Percentiles rank a stretch among this genome's conserved stretches.
Conservation (phyloP, 2,113 vertebrate genomes). For the Elgaria multicarinata region DNA sequence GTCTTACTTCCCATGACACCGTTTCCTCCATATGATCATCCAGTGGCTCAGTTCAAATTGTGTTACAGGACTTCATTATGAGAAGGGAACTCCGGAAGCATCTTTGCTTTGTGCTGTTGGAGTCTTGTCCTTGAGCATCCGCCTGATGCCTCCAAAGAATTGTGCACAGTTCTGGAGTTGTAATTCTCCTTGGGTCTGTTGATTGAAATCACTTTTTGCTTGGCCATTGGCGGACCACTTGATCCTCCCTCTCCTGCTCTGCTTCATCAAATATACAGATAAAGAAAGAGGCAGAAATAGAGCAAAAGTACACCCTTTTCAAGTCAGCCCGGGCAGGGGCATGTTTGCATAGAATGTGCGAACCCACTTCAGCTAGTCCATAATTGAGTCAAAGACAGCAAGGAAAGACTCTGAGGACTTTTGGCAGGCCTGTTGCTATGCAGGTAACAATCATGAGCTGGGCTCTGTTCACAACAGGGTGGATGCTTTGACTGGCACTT, state of each 20-base stretch:
- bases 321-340: background rate
- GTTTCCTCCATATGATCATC: slow-evolving; percentile 51
- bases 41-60: background rate
- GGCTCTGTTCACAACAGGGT: background rate
- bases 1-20: slow-evolving; percentile 56
- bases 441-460: background rate
- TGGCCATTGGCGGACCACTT: background rate
- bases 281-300: no score
- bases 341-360: background rate
- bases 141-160: background rate
- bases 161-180: background rate
- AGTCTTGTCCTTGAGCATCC: background rate
- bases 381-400: background rate
- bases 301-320: background rate
- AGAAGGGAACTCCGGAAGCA: background rate
- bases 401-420: background rate
- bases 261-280: no score
- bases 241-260: background rate
- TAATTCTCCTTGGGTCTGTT: background rate
- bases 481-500: background rate
- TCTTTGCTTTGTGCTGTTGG: background rate
- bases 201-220: background rate
- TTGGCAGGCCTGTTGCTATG: background rate
- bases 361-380: background rate
- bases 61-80: background rate